Base-by-base conservation (phyloP, 2,888 invertebrate species). In the Lasioglossum calceatum region DNA sequence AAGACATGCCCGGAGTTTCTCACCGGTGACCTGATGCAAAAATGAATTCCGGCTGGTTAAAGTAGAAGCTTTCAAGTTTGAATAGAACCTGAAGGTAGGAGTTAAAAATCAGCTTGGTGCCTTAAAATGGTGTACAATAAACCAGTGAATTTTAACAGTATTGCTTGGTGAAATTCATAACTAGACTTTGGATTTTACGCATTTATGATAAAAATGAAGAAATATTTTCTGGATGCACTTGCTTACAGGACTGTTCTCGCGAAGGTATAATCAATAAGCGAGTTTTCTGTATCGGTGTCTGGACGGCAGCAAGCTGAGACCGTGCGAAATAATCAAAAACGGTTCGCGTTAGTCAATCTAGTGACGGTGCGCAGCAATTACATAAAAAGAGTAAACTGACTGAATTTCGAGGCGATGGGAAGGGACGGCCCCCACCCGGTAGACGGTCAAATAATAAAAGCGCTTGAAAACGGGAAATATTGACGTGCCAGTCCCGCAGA, bases 391-490 rank as follows among this genome's bases (percentile, higher is more conserved):
- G 58, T 58, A n/a, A 27, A n/a, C n/a, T 12, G 4, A 58, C 23
- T 58, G 58, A 4, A 58, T 58, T 58, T 58, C n/a, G 12, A 12
- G 58, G 4, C 58, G 58, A 12, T n/a, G n/a, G n/a, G n/a, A 58
- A 54, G 23, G 54, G 23, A 58, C 58, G n/a, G 0, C 10, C 54
- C 10, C 23, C 54, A 8, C 8, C 10, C 12, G 58, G 5, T 64
- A 2, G 16, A 32, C 32, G 64, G 64, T 64, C 64, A 64, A 64
- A 64, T 64, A 64, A 64, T 64, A 64, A 64, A 64, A 64, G 64
- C 64, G 64, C 64, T 32, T 64, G 32, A 32, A 58, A 64, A 64
- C 64, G 32, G 32, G 16, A 64, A 64, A 64, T 64, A 64, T 64
- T 64, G 64, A 64, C 64, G 64, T 19, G 61, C 27, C 32, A 16